Conservation (phyloP, 2,888 invertebrate species). For the Endotricha flammealis region DNA sequence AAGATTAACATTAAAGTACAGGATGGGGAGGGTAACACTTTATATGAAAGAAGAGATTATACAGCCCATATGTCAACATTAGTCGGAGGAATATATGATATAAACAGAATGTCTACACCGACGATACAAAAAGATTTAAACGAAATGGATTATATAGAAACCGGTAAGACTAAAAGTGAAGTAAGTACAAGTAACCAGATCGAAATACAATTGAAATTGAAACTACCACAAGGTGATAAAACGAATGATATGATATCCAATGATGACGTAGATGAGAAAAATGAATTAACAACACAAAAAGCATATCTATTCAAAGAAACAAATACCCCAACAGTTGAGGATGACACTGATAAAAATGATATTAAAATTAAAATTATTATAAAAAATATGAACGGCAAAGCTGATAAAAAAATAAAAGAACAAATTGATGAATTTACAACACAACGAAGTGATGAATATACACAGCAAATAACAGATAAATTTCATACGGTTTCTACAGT, state of each 20-base stretch:
- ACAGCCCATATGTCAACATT: slow-evolving; percentile 21
- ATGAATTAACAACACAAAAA: slow-evolving; percentile 17
- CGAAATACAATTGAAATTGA: slow-evolving; percentile 55
- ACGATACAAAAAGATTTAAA: slow-evolving; percentile 25
- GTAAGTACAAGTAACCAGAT: slow-evolving; percentile 43
- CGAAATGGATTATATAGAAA: slow-evolving; percentile 20
- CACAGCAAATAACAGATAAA: slow-evolving; percentile 46
- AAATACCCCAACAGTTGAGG: slow-evolving; percentile 19
- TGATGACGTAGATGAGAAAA: slow-evolving; percentile 26
- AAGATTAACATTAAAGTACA: slow-evolving; percentile 42
- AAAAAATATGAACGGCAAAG: slow-evolving; percentile 41
- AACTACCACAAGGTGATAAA: slow-evolving; percentile 46
- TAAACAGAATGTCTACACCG: slow-evolving; percentile 36
- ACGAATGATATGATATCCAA: slow-evolving; percentile 38
- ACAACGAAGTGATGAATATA: slow-evolving; percentile 26
- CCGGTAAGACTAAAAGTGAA: slow-evolving; percentile 29
- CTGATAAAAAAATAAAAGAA: neutral
- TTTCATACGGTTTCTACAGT: slow-evolving; percentile 54
- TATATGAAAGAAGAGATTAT: slow-evolving; percentile 51
- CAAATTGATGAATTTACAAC: slow-evolving; percentile 23
- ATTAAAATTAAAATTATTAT: slow-evolving; percentile 54
- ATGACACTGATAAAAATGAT: slow-evolving; percentile 40
- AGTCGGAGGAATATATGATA: slow-evolving; percentile 38
- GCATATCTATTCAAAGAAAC: slow-evolving; percentile 32
- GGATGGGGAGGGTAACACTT: slow-evolving; percentile 47